Evolutionary conservation across 2,888 invertebrate species (phyloP).

Genomic region (Caenorhabditis virilis): DNA sequence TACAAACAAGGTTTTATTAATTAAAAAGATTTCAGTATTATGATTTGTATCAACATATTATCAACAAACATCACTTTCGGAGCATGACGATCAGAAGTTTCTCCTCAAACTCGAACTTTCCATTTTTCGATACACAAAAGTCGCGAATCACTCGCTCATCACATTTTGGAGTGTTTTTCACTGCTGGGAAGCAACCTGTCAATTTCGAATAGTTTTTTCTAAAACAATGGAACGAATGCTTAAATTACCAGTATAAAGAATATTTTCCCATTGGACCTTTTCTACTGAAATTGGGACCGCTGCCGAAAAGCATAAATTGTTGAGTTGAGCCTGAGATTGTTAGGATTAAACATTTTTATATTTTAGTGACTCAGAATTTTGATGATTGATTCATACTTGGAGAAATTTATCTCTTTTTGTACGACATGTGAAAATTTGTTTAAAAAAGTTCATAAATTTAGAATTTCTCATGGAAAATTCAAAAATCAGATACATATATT

Average conservation of each 20-base stretch:
- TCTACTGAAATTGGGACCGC: conserved; percentile 54
- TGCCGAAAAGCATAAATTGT: conserved; percentile 51
- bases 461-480: too few species aligned
- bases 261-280: conserved; percentile 50
- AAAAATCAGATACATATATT: too few species aligned
- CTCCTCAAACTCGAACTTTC: conserved; percentile 54
- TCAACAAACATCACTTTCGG: conserved; percentile 12
- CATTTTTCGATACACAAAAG: conserved; percentile 40
- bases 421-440: too few species aligned
- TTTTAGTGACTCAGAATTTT: too few species aligned
- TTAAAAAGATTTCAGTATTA: too few species aligned
- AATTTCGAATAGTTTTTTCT: neutral
- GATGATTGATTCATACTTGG: too few species aligned
- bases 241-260: conserved; percentile 44
- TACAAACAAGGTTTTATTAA: too few species aligned
- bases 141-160: conserved; percentile 48
- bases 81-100: conserved; percentile 52
- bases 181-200: conserved; percentile 51
- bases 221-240: too few species aligned
- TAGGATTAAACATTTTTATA: too few species aligned
- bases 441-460: too few species aligned
- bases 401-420: too few species aligned
- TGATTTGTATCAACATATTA: too few species aligned
- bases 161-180: conserved; percentile 46
- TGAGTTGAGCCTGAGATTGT: conserved; percentile 53